Evolutionary conservation across 1,140 invertebrate genomes (phyloP).

Genomic region (Nasonia giraulti): DNA sequence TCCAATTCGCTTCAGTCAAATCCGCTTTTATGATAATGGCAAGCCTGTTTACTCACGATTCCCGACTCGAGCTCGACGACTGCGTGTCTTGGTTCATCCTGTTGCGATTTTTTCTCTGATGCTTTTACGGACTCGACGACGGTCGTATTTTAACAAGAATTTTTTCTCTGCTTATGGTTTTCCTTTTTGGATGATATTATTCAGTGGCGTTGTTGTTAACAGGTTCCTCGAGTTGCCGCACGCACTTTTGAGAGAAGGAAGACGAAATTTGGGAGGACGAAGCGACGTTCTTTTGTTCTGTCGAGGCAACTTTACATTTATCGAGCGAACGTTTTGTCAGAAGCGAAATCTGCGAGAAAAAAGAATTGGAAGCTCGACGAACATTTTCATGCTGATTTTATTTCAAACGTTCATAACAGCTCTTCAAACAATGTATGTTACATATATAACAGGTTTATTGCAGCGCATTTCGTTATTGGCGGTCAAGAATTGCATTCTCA

Average conservation of each 20-base stretch:
- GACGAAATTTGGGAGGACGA: conserved; percentile 20
- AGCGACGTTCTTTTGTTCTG: conserved; percentile 6
- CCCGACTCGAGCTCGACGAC: conserved; percentile 7
- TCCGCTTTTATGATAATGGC: background rate
- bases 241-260: conserved; percentile 15
- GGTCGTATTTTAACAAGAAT: background rate
- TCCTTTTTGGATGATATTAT: background rate
- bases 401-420: conserved; percentile 47
- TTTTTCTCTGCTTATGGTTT: background rate
- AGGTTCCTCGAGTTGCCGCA: background rate
- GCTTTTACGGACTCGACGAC: background rate
- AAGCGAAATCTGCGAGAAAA: too few species aligned
- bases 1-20: background rate
- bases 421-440: conserved; percentile 31
- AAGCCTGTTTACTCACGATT: conserved; percentile 40
- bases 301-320: background rate
- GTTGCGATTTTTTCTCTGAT: background rate
- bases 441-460: conserved; percentile 41
- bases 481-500: conserved; percentile 14
- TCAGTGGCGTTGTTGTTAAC: background rate
- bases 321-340: background rate
- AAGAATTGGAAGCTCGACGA: background rate
- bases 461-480: conserved; percentile 11
- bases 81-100: conserved; percentile 33
- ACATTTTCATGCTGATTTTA: conserved; percentile 36